Evolutionary conservation across 2,113 vertebrate genomes (phyloP), one percentile per base, ranked within the genome.

Genomic region (Archilochus colubris): DNA sequence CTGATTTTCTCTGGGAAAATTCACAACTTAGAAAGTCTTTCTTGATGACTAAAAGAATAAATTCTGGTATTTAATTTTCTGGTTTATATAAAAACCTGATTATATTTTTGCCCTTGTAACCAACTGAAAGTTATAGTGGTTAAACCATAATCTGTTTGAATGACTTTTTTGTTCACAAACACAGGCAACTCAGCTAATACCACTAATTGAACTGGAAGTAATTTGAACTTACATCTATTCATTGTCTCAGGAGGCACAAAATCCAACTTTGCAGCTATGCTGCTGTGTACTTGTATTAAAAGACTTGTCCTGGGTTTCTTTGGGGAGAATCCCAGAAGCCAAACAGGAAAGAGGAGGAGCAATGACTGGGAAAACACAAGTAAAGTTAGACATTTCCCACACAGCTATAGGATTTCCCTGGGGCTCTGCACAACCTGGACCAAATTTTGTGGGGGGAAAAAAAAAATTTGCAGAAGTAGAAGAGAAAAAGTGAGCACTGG

Each of bases 351-450:
- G 61, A 86, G 88, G 72, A 78, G 80, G 90, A 95, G 54, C 74
- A 85, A 38, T 12, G 12, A 91, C 85, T 66, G 64, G 80, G 43
- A 89, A 94, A 82, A 66, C 30, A 44, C 7, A 83, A 70, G 86
- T 68, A 67, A 73, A 84, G 22, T 55, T 46, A 23, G 13, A 77
- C 15, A 18, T 75, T 96, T 97, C 96, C 91, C 95, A 96, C 68
- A 93, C 46, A 91, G 44, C 82, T 78, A 66, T 72, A 95, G 44
- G 24, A 88, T 78, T 94, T 94, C 95, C 86, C 81, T 79, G 46
- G 81, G 55, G 81, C 48, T 83, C 95, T 74, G 67, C 63, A 55
- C 4, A 75, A 30, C 38, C 30, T 54, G 50, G 27, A 80, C 66
- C 63, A 83, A 91, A 73, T 61, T 88, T 54, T 73, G 50, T 22